phyloP scores from a whole-genome alignment of 2,113 vertebrate species.

The Notechis scutatus region DNA sequence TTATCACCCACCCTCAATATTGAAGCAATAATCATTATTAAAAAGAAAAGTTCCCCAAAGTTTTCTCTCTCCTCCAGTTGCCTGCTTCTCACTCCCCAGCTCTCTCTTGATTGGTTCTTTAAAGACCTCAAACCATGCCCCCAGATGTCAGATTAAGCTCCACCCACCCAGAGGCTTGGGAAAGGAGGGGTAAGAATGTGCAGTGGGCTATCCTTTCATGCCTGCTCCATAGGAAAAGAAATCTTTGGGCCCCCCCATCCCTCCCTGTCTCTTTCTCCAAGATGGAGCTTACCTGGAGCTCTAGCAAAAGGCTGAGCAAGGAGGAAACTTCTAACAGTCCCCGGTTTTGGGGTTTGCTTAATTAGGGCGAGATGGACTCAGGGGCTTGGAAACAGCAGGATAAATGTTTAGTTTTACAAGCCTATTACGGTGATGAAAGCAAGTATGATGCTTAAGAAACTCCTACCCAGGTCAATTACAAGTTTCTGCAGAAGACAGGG shows the following conservation, averaged over 20 bases:
- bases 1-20: conserved; percentile 11
- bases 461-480: not conserved
- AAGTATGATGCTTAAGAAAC: not conserved
- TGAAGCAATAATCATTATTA: conserved; percentile 5
- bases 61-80: not conserved
- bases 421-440: not conserved
- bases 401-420: not conserved
- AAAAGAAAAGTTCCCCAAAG: not conserved
- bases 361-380: not conserved
- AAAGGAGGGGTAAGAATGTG: not conserved
- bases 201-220: not conserved
- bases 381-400: not conserved
- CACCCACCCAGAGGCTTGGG: not conserved
- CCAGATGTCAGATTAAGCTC: conserved; percentile 6
- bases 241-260: no score
- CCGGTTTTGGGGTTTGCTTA: no score
- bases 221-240: not conserved
- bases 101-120: conserved; percentile 9
- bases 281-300: conserved; percentile 6
- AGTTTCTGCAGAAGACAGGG: not conserved
- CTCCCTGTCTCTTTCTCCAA: not conserved
- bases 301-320: not conserved
- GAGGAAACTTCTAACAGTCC: not conserved
- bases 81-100: conserved; percentile 4
- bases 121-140: not conserved